These are phyloP conservation scores for Callipepla squamata DNA, from an alignment of 2,113 vertebrate species.

Conservation along the genomic window DNA sequence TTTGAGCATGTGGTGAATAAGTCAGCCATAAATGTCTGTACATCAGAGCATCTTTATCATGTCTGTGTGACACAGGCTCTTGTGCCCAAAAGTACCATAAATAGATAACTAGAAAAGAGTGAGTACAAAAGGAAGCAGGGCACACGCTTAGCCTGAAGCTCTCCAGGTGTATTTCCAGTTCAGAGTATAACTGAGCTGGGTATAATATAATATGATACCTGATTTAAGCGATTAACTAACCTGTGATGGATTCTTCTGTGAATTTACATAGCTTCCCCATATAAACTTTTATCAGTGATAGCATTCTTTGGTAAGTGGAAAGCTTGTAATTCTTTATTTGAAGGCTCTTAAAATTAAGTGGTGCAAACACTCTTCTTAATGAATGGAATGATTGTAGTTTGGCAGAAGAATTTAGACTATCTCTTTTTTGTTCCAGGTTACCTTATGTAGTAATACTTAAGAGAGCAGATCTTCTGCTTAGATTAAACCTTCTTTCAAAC, in stretches of 20 bases:
- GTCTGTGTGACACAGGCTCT: not conserved
- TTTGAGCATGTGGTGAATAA: not conserved
- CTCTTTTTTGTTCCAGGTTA: not conserved
- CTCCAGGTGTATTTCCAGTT: not conserved
- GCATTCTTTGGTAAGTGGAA: not conserved
- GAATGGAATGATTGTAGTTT: not conserved
- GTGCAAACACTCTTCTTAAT: not conserved
- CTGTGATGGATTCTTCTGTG: not conserved
- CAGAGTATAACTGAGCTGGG: not conserved
- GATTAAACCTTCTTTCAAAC: not conserved
- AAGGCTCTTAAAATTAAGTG: not conserved
- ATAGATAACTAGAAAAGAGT: not conserved
- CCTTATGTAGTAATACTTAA: not conserved
- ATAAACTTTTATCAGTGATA: not conserved
- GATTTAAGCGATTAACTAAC: not conserved
- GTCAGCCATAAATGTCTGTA: not conserved
- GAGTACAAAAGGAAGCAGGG: not conserved
- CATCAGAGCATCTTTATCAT: not conserved
- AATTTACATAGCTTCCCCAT: not conserved
- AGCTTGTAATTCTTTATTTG: not conserved
- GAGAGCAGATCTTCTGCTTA: not conserved
- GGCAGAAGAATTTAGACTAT: not conserved
- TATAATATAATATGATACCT: not conserved
- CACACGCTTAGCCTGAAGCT: not conserved
- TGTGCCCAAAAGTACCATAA: fast-evolving